A percentile compares a stretch with the other conserved stretches of the same genome.
Evolutionary conservation across 1,140 invertebrate species (phyloP).

Genomic region (Stenopsyche tienmushanensis): DNA sequence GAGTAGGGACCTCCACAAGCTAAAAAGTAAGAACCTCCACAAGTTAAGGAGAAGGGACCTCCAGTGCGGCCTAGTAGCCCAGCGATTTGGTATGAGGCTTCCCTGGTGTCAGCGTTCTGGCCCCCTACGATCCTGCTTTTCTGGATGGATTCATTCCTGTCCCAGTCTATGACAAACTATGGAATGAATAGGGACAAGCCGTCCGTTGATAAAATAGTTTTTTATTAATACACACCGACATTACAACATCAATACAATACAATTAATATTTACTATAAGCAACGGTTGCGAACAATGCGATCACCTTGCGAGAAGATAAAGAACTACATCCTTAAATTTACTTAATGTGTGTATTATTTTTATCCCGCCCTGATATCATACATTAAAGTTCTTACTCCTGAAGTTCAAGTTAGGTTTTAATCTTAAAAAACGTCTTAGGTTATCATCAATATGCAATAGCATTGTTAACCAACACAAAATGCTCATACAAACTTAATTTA

Average conservation of each 20-base stretch:
- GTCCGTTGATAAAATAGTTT: background rate
- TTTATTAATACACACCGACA: background rate
- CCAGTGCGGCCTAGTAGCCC: slow-evolving; percentile 21
- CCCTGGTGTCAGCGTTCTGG: slow-evolving; percentile 26
- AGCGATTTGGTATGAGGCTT: slow-evolving; percentile 38
- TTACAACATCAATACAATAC: background rate
- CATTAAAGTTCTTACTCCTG: too few relatives aligned
- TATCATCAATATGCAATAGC: too few relatives aligned
- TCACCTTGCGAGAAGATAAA: too few relatives aligned
- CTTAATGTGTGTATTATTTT: too few relatives aligned
- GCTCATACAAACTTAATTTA: too few relatives aligned
- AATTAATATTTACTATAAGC: background rate
- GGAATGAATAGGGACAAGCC: background rate
- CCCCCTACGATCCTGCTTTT: slow-evolving; percentile 35
- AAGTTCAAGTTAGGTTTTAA: too few relatives aligned
- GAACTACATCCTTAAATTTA: too few relatives aligned
- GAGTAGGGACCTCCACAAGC: slow-evolving; percentile 1
- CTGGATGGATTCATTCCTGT: too few relatives aligned
- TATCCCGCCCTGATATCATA: too few relatives aligned
- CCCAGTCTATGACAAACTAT: slow-evolving; percentile 13
- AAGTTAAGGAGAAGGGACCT: background rate
- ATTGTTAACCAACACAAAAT: too few relatives aligned
- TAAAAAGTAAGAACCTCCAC: slow-evolving; percentile 8
- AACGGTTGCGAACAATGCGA: background rate
- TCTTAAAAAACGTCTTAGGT: too few relatives aligned